Base-by-base conservation (phyloP, 2,888 invertebrate genomes). In the Conus canariensis region DNA sequence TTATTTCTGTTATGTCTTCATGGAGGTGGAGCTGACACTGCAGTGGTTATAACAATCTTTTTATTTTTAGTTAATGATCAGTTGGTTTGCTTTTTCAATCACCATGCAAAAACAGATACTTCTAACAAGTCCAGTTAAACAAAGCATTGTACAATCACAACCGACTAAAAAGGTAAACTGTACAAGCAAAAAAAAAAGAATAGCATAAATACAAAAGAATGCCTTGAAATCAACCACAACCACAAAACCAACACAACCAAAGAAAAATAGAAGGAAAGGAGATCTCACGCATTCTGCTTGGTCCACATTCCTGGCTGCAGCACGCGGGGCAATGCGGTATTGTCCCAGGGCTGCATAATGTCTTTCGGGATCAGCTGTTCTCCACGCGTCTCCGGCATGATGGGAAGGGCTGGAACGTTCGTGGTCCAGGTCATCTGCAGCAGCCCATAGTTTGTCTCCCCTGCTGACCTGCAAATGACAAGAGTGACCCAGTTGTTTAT, bases 381-480 rank as follows among this genome's bases (percentile, higher is more conserved):
- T 22, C 83, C 88, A 7, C 88, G 83, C 14, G 83, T 88, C 82
- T 83, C 85, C 9, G 89, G 70, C 83, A 85, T 16, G 74, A 74
- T 74, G 70, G 90, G 87, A 5, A 90, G 59, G 8, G 90, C 86
- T 1, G 93, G 93, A 12, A 94, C 91, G 12, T 93, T 93, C 45
- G 94, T 94, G 0, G 94, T 94, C 94, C 94, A 94, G 88, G 94
- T 92, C 94, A 94, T 94, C 90, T 94, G 93, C 45, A 94, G 92
- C 25, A 94, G 92, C 19, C 94, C 94, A 88, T 91, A 94, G 83
- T 92, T 92, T 56, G 93, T 93, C 45, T 93, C 91, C 8, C 94
- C 94, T 64, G 91, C 91, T 82, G 92, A 91, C 90, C 94, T 94
- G 88, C 22, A 30, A 10, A 45, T 45, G 3, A 45, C 45, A 45